A percentile compares a stretch with the other conserved stretches of the same genome.
Evolutionary conservation across 64 coral and sea anemone genomes (phyloP).

Genomic region (Platygyra sinensis): DNA sequence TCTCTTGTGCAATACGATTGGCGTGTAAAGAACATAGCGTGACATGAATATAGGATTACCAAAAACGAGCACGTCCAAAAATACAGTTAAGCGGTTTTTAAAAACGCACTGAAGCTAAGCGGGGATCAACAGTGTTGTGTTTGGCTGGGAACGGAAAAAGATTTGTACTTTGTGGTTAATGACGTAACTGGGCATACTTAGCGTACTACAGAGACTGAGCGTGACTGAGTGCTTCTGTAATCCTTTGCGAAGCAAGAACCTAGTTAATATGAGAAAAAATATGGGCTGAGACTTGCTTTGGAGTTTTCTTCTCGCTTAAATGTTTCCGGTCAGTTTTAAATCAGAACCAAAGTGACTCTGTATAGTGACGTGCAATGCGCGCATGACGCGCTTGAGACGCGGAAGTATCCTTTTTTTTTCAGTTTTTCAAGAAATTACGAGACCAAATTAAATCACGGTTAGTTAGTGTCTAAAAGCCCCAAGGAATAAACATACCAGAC

Average conservation of each 20-base stretch:
- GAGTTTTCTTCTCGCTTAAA: no score
- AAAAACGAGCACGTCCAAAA: slow-evolving; percentile 35
- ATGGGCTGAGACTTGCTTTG: no score
- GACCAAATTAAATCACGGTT: no score
- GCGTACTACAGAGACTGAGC: neutral
- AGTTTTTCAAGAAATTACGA: no score
- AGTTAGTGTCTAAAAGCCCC: no score
- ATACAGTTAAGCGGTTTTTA: slow-evolving; percentile 47
- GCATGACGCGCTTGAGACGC: no score
- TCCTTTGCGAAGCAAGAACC: neutral
- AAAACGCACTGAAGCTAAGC: slow-evolving; percentile 24
- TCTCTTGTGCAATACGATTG: neutral
- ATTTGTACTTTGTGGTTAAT: slow-evolving; percentile 32
- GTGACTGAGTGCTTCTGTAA: neutral
- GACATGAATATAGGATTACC: slow-evolving; percentile 42
- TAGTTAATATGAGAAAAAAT: neutral
- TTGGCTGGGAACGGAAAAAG: slow-evolving; percentile 51
- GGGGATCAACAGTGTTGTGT: slow-evolving; percentile 40
- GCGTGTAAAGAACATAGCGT: slow-evolving; percentile 17
- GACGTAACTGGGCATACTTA: slow-evolving; percentile 23
- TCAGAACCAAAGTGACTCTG: no score
- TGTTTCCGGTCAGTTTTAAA: no score
- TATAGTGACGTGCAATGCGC: no score
- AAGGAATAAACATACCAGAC: no score
- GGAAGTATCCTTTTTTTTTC: no score